Evolutionary conservation across 2,888 invertebrate genomes (phyloP), one percentile per base, ranked within the genome.

Genomic region (Rhodophaea formosa): DNA sequence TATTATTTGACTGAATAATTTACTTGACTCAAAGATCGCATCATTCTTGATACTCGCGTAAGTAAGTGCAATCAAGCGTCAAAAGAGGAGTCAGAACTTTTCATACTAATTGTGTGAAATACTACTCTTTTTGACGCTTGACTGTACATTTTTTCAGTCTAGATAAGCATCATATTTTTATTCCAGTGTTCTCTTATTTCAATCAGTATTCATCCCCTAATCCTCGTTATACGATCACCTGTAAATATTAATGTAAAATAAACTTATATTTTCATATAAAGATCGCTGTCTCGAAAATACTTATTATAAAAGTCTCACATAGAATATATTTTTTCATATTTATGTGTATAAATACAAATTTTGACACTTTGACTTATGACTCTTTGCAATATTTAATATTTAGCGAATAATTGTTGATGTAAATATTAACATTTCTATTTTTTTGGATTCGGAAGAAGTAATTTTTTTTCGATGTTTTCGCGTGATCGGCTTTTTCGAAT

Each of bases 251-350:
- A 65, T 76, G 67, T 75, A 75, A 67, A 68, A 73, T 79, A 72
- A 78, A 83, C 70, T 72, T 84, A 86, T 89, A 88, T 87, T 88
- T 88, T 87, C 86, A 69, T 87, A 87, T 72, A 62, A 72, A 76
- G 75, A 75, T 77, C 68, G 74, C 80, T 82, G 71, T 81, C 77
- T 78, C 75, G 68, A 72, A 71, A 71, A 57, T n/a, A 39, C 69
- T 72, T 75, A 71, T 75, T 80, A 74, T 67, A 68, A 76, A 80
- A 77, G 72, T 66, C 77, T 80, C 72, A 71, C 62, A 81, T 80
- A 81, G 76, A 84, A 76, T 83, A 83, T 88, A 88, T 87, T 85
- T 88, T 88, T 88, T 84, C 86, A 82, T 81, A 83, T 71, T 72
- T 71, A 71, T 66, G 67, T 74, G 68, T 68, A 61, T 66, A 58